These are phyloP conservation scores for Hypsibius dujardini DNA, from an alignment of 1,140 invertebrate species.

Conservation along the genomic window DNA sequence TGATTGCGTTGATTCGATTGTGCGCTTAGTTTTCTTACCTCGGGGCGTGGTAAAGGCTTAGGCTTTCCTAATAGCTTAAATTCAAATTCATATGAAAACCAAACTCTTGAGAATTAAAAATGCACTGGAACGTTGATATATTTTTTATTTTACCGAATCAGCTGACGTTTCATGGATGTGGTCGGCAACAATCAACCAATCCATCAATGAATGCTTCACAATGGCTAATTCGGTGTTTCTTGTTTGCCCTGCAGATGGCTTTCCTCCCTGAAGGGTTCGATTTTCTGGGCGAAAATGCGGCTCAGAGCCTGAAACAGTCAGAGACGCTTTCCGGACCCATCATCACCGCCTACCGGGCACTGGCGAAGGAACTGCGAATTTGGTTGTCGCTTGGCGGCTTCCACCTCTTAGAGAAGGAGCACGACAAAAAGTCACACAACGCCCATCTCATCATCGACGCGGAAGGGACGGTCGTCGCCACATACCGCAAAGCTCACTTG, in stretches of 20 bases:
- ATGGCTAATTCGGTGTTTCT: too few species aligned
- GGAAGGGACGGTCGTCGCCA: conserved; percentile 52
- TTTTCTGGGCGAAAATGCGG: conserved; percentile 57
- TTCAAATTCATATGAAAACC: too few species aligned
- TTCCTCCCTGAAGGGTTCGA: conserved; percentile 91
- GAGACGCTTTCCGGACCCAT: conserved; percentile 55
- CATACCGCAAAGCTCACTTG: conserved; percentile 74
- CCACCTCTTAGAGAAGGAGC: conserved; percentile 52
- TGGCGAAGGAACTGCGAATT: conserved; percentile 52
- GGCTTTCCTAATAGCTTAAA: too few species aligned
- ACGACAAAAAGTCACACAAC: conserved; percentile 49
- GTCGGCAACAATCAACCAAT: too few species aligned
- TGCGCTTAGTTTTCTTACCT: too few species aligned
- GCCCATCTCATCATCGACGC: conserved; percentile 67
- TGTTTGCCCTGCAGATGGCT: conserved; percentile 49
- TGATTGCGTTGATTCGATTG: too few species aligned
- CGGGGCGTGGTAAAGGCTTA: too few species aligned
- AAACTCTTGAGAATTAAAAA: too few species aligned
- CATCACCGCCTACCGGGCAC: conserved; percentile 47
- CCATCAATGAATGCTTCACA: too few species aligned
- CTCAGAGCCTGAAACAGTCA: conserved; percentile 49
- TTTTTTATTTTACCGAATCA: too few species aligned
- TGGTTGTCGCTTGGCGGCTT: conserved; percentile 88
- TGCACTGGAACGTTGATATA: too few species aligned
- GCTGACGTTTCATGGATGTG: too few species aligned